A percentile compares a stretch with the other conserved stretches of the same genome.
These are phyloP conservation scores for Epinephelus awoara DNA, from an alignment of 2,797 vertebrate species.

Conservation along the genomic window DNA sequence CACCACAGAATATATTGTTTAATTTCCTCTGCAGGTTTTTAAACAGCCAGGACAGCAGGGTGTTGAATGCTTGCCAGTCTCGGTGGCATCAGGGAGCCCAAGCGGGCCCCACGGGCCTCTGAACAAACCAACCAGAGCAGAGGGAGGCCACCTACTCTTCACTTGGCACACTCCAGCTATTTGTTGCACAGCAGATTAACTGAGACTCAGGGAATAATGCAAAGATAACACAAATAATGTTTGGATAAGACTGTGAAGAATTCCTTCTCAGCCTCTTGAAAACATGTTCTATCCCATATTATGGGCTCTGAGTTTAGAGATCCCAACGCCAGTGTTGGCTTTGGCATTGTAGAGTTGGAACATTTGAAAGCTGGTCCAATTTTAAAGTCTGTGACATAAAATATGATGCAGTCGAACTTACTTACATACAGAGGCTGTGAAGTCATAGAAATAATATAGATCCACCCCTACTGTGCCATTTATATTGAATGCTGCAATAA, in stretches of 20 bases:
- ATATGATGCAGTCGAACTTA: conserved; percentile 4
- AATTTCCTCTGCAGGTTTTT: conserved; percentile 60
- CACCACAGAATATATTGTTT: conserved; percentile 33
- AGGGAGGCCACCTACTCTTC: conserved; percentile 25
- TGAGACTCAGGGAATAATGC: conserved; percentile 22
- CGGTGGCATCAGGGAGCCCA: conserved; percentile 39
- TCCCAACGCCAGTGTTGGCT: not conserved
- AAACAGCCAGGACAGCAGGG: conserved; percentile 23
- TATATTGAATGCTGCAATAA: conserved; percentile 16
- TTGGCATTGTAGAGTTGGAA: not conserved
- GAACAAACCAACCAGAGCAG: conserved; percentile 41
- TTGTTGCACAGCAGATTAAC: conserved; percentile 47
- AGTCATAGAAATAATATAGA: not conserved
- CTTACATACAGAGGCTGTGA: not conserved
- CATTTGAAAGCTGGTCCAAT: not conserved
- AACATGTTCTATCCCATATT: conserved; percentile 23
- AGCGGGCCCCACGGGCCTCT: conserved; percentile 29
- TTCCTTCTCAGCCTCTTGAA: conserved; percentile 39
- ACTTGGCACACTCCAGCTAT: conserved; percentile 19
- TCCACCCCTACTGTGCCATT: not conserved
- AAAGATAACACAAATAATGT: conserved; percentile 45
- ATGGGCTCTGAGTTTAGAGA: not conserved
- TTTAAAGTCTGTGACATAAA: conserved; percentile 7
- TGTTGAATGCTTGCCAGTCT: conserved; percentile 34
- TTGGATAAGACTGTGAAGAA: conserved; percentile 43